Conservation (phyloP, 1,140 invertebrate species). For the Brachystomella parvula region DNA sequence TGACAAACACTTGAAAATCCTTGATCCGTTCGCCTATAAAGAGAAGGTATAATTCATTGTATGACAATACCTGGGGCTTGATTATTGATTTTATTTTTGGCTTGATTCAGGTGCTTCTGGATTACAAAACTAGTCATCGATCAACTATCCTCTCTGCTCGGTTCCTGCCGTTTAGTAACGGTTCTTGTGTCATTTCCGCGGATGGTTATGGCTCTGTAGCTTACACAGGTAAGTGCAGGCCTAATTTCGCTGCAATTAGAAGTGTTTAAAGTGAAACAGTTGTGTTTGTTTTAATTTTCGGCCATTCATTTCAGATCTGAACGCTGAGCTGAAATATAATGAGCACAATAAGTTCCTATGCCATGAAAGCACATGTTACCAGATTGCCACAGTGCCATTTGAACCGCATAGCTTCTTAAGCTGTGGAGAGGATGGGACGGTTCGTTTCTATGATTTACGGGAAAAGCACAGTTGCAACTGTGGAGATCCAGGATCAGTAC, state of each 20-base stretch:
- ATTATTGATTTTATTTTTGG: conserved; percentile 43
- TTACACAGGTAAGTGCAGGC: conserved; percentile 61
- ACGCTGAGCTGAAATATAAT: conserved; percentile 46
- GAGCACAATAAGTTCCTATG: conserved; percentile 63
- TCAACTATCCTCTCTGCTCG: not conserved
- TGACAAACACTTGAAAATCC: conserved; percentile 69
- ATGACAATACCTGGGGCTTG: no score
- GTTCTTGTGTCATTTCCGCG: conserved; percentile 20
- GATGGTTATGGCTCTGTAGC: conserved; percentile 63
- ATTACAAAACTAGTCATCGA: conserved; percentile 10
- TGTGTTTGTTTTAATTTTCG: conserved; percentile 13
- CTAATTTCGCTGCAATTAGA: no score
- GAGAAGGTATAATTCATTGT: no score
- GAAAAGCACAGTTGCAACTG: conserved; percentile 53
- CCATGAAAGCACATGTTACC: conserved; percentile 73
- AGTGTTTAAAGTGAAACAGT: conserved; percentile 21
- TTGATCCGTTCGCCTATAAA: conserved; percentile 50
- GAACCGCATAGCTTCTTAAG: conserved; percentile 70
- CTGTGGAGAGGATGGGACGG: conserved; percentile 84
- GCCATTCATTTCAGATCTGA: conserved; percentile 17
- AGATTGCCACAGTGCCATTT: conserved; percentile 67
- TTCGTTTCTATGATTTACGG: conserved; percentile 72
- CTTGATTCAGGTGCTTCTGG: conserved; percentile 16
- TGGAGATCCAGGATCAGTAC: no score
- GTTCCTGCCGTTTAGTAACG: conserved; percentile 6